phyloP scores from a whole-genome alignment of 2,113 vertebrate genomes.

The Lates calcarifer region DNA sequence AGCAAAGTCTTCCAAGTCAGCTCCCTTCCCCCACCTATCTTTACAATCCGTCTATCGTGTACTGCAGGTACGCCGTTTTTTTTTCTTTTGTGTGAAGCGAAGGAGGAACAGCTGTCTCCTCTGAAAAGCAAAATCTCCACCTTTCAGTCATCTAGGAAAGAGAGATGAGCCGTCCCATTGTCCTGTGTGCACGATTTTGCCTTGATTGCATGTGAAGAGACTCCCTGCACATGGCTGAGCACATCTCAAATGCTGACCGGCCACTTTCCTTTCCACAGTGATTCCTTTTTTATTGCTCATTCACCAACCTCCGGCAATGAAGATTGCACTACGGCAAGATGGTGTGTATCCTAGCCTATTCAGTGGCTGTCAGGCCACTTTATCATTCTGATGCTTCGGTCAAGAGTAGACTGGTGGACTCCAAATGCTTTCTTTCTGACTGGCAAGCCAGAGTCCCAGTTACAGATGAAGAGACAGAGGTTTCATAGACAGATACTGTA shows the following conservation, averaged over 20 bases:
- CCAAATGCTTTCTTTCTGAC: constrained; percentile 56
- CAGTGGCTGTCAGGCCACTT: constrained; percentile 72
- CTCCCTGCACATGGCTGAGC: constrained; percentile 51
- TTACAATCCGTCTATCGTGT: constrained; percentile 50
- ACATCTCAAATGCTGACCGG: constrained; percentile 68
- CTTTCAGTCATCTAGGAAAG: constrained; percentile 12
- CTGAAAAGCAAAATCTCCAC: constrained; percentile 34
- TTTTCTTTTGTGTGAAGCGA: constrained; percentile 5
- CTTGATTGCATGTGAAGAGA: constrained; percentile 52
- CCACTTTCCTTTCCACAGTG: constrained; percentile 63
- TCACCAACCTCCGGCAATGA: constrained; percentile 70
- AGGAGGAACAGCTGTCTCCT: constrained; percentile 43
- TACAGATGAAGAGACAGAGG: constrained; percentile 51
- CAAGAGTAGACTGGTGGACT: constrained; percentile 52
- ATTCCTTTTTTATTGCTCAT: constrained; percentile 72
- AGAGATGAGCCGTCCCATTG: constrained; percentile 43
- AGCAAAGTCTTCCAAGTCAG: constrained; percentile 69
- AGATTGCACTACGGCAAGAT: constrained; percentile 69
- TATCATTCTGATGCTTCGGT: constrained; percentile 72
- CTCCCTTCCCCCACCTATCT: constrained; percentile 49
- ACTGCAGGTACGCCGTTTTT: constrained; percentile 41
- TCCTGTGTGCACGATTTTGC: constrained; percentile 37
- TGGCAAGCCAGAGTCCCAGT: constrained; percentile 33
- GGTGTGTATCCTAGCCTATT: constrained; percentile 67
- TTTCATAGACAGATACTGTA: constrained; percentile 42